Conservation (phyloP, 2,113 vertebrate species). For the Procavia capensis region DNA sequence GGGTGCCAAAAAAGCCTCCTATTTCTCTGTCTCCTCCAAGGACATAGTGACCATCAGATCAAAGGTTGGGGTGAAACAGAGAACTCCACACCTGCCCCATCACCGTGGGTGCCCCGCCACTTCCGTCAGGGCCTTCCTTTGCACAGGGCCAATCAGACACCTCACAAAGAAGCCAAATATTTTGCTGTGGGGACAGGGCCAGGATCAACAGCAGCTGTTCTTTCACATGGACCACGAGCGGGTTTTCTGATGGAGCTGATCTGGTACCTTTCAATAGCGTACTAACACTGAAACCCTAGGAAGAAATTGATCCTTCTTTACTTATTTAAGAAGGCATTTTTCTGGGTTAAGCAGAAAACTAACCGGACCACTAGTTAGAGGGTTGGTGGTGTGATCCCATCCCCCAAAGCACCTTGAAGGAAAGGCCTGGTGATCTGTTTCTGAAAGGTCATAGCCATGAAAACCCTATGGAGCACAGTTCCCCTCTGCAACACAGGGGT, state of each 20-base stretch:
- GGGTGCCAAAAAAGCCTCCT: not conserved
- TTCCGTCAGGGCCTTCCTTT: not conserved
- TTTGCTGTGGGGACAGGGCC: not conserved
- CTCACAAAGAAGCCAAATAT: not conserved
- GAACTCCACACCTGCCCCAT: fast-evolving
- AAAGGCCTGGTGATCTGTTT: not conserved
- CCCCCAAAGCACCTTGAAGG: not conserved
- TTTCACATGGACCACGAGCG: not conserved
- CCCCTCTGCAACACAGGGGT: not conserved
- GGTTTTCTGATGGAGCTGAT: not conserved
- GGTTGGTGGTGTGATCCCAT: not conserved
- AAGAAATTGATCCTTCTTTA: not conserved
- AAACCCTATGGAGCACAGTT: not conserved
- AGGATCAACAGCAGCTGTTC: not conserved
- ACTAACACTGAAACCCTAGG: not conserved
- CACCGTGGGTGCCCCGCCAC: fast-evolving
- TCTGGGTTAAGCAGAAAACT: not conserved
- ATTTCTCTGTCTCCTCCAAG: fast-evolving
- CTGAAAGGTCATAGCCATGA: not conserved
- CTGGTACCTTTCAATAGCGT: not conserved
- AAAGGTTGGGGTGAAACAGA: not conserved
- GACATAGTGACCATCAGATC: not conserved
- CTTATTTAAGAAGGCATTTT: not conserved
- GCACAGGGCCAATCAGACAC: not conserved
- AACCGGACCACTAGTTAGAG: not conserved